phyloP scores from a whole-genome alignment of 1,140 invertebrate species.

The Notospermus geniculatus region DNA sequence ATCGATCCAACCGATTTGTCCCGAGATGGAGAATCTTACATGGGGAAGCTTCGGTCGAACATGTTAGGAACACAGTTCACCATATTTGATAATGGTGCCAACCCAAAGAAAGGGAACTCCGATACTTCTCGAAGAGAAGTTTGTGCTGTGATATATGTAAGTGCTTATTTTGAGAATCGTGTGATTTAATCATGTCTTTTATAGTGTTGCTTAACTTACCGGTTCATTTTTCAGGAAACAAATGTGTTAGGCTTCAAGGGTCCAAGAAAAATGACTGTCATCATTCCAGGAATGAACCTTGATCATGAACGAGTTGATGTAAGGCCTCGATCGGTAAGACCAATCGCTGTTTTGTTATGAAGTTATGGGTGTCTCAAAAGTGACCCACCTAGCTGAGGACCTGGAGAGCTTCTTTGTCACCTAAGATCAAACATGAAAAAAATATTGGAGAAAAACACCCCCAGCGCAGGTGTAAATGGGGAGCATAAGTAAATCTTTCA shows the following conservation, averaged over 20 bases:
- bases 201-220: not conserved
- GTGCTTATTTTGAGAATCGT: too few species aligned
- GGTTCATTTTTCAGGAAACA: slow-evolving; percentile 71
- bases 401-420: too few species aligned
- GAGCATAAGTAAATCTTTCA: too few species aligned
- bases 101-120: slow-evolving; percentile 64
- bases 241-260: slow-evolving; percentile 99
- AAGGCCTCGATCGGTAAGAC: slow-evolving; percentile 54
- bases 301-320: slow-evolving; percentile 59
- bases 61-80: slow-evolving; percentile 96
- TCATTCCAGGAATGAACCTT: slow-evolving; percentile 78
- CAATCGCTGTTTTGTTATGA: too few species aligned
- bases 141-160: slow-evolving; percentile 89
- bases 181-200: too few species aligned
- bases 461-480: too few species aligned
- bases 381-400: too few species aligned
- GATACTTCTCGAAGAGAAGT: slow-evolving; percentile 71
- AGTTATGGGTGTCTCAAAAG: too few species aligned
- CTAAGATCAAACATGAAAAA: too few species aligned
- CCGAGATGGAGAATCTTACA: slow-evolving; percentile 85
- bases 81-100: slow-evolving; percentile 89
- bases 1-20: slow-evolving; percentile 97
- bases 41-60: slow-evolving; percentile 92
- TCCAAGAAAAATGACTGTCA: slow-evolving; percentile 95
- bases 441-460: too few species aligned